Percentiles rank a stretch among this genome's conserved stretches.
phyloP scores from a whole-genome alignment of 2,113 vertebrate genomes.

The Scatophagus argus region DNA sequence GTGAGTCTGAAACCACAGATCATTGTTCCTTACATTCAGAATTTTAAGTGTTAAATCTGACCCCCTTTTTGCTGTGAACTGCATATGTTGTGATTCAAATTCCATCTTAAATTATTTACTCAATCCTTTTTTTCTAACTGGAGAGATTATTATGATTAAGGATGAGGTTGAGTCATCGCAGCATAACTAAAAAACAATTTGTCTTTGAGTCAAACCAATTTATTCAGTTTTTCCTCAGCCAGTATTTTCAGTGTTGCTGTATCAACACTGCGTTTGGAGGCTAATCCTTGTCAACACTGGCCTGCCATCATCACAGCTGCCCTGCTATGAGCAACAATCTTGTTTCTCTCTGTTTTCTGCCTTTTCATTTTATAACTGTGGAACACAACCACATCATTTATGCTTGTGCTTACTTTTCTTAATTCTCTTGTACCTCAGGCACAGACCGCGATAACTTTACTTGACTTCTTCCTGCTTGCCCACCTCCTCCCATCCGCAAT shows the following conservation, averaged over 20 bases:
- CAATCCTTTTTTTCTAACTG: background rate
- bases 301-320: background rate
- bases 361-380: background rate
- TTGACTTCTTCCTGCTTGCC: slow-evolving; percentile 23
- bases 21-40: no score
- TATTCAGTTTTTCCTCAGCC: slow-evolving; percentile 23
- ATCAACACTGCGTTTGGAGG: slow-evolving; percentile 22
- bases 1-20: no score
- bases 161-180: slow-evolving; percentile 3
- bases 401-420: background rate
- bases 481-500: background rate
- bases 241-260: slow-evolving; percentile 25
- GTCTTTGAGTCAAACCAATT: no score
- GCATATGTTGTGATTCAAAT: background rate
- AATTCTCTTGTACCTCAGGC: background rate
- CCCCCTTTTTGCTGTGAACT: no score
- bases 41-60: background rate
- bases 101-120: background rate
- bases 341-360: background rate
- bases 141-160: slow-evolving; percentile 1
- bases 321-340: background rate
- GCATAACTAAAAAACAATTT: background rate
- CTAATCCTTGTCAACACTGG: slow-evolving; percentile 32
- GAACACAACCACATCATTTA: background rate
- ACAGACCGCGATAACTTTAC: slow-evolving; percentile 16